phyloP scores from a whole-genome alignment of 2,888 invertebrate genomes.

The Apomyelois bistriatella region DNA sequence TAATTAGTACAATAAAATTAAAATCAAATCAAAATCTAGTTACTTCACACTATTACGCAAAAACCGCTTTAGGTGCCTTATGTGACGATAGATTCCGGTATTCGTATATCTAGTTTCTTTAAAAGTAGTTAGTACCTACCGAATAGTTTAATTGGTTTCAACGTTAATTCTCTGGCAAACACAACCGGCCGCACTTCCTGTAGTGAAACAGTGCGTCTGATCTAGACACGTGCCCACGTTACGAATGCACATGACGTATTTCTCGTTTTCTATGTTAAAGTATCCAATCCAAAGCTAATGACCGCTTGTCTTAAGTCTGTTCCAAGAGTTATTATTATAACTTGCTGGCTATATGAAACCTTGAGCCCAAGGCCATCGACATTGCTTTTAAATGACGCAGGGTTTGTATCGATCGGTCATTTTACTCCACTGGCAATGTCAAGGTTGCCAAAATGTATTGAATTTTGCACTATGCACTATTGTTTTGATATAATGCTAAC shows the following conservation, averaged over 20 bases:
- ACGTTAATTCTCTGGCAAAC: conserved; percentile 1
- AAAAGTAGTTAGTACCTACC: neutral
- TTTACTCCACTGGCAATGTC: conserved; percentile 62
- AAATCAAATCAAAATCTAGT: neutral
- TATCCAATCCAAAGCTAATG: conserved; percentile 49
- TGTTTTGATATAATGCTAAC: neutral
- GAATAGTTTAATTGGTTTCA: conserved; percentile 5
- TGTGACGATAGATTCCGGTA: neutral
- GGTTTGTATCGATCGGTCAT: conserved; percentile 61
- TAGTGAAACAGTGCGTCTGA: neutral
- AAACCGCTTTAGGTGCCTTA: neutral
- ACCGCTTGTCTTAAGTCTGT: conserved; percentile 44
- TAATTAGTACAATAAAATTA: too few relatives aligned
- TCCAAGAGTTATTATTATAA: conserved; percentile 36
- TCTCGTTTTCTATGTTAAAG: conserved; percentile 30
- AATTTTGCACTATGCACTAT: neutral
- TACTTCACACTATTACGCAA: neutral
- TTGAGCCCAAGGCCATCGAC: conserved; percentile 67
- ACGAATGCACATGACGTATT: conserved; percentile 23
- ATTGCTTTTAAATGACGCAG: conserved; percentile 65
- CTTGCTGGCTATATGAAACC: conserved; percentile 40
- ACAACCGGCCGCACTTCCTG: conserved; percentile 7
- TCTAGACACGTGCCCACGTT: conserved; percentile 25
- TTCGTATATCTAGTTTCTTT: neutral
- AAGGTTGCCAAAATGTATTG: conserved; percentile 42